Conservation (phyloP, 1,140 invertebrate genomes). For the Alviniconcha marisindica region DNA sequence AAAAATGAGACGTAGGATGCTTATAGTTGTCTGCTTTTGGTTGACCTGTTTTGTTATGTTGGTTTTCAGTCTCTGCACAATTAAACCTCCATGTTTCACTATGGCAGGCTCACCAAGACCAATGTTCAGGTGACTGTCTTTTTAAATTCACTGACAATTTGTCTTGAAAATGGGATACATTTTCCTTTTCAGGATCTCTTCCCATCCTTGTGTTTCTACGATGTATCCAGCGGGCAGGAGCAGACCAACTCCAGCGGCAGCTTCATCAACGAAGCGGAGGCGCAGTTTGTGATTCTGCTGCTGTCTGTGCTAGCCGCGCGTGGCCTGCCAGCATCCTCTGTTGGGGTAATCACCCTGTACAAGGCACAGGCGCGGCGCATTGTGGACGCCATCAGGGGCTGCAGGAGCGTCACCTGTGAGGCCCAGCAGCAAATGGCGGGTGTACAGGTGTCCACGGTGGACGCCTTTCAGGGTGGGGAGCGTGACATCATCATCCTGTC, state of each 20-base stretch:
- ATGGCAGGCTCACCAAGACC: no score
- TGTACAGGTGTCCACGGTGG: constrained; percentile 69
- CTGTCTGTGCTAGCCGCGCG: constrained; percentile 53
- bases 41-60: no score
- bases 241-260: constrained; percentile 55
- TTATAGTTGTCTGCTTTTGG: no score
- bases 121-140: no score
- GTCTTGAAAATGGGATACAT: neutral
- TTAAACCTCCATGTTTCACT: no score
- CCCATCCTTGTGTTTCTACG: constrained; percentile 68
- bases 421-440: constrained; percentile 50
- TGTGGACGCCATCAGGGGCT: constrained; percentile 41
- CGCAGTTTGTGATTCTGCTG: constrained; percentile 63
- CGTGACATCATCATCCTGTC: constrained; percentile 70
- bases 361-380: constrained; percentile 64
- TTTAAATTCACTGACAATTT: neutral
- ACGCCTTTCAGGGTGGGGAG: constrained; percentile 73
- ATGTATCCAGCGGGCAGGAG: constrained; percentile 63
- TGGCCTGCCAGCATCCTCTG: constrained; percentile 56
- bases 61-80: no score
- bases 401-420: neutral
- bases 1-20: no score
- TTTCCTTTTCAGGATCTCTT: constrained; percentile 53
- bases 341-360: constrained; percentile 71
- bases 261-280: constrained; percentile 65